A percentile compares a stretch with the other conserved stretches of the same genome.
These are phyloP conservation scores for Drosophila ohnishii DNA, from an alignment of 1,140 invertebrate genomes.

Conservation along the genomic window DNA sequence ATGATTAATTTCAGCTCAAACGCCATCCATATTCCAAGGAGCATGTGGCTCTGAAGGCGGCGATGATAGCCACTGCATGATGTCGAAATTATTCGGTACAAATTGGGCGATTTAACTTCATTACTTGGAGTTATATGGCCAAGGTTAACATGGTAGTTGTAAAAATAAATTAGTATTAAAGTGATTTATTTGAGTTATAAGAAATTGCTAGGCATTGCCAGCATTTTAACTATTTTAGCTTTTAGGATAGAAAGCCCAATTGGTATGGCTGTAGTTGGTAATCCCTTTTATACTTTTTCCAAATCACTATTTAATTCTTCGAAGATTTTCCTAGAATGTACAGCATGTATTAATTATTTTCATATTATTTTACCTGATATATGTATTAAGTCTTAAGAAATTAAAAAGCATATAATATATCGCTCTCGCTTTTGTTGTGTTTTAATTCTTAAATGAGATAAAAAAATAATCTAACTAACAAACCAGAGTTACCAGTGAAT, in stretches of 20 bases:
- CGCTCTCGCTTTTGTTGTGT: neutral
- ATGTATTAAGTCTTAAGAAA: too few relatives aligned
- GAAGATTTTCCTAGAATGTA: neutral
- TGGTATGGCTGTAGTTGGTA: too few relatives aligned
- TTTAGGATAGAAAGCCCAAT: too few relatives aligned
- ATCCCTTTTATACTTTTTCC: too few relatives aligned
- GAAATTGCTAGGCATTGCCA: neutral
- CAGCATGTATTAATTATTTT: too few relatives aligned
- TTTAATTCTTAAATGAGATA: neutral
- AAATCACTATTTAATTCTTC: neutral
- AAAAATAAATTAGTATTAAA: neutral
- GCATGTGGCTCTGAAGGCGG: constrained; percentile 1
- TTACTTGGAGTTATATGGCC: constrained; percentile 13
- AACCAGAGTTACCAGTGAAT: too few relatives aligned
- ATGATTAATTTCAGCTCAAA: constrained; percentile 58
- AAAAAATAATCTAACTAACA: neutral
- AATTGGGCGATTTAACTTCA: constrained; percentile 27
- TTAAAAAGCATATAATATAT: too few relatives aligned
- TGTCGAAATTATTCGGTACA: constrained; percentile 9
- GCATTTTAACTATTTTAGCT: neutral
- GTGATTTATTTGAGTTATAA: neutral
- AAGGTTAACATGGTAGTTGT: neutral
- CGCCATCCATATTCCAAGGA: constrained; percentile 16
- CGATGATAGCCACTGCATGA: neutral
- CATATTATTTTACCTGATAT: too few relatives aligned